Conservation (phyloP, 2,113 vertebrate species). For the Serinus canaria region DNA sequence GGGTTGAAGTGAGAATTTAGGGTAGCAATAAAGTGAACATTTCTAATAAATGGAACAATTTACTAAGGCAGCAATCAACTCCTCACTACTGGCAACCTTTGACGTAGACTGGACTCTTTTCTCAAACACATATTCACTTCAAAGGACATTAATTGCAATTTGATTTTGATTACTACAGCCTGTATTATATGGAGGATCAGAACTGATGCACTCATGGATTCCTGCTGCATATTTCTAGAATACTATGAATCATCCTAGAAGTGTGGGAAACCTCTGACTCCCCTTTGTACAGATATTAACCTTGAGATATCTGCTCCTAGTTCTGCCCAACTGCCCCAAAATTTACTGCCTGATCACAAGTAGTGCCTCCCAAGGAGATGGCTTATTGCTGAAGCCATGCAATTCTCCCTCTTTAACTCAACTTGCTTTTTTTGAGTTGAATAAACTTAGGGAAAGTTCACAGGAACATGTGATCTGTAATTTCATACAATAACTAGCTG, state of each 20-base stretch:
- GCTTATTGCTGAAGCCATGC: neutral
- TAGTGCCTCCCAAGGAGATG: neutral
- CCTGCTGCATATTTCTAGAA: neutral
- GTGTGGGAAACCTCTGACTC: neutral
- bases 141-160: neutral
- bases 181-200: neutral
- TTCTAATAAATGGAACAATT: neutral
- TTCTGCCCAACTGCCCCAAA: neutral
- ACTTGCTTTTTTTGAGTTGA: neutral
- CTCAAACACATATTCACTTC: neutral
- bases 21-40: neutral
- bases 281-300: neutral
- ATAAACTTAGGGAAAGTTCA: constrained; percentile 31
- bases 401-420: neutral
- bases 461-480: constrained; percentile 20
- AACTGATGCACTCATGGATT: neutral
- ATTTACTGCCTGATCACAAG: neutral
- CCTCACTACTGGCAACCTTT: neutral
- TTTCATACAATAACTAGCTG: constrained; percentile 42
- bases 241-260: neutral
- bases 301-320: neutral
- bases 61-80: neutral
- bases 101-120: neutral
- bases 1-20: neutral
- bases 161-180: neutral